Evolutionary conservation across 2,113 vertebrate species (phyloP).

Genomic region (Origma solitaria): DNA sequence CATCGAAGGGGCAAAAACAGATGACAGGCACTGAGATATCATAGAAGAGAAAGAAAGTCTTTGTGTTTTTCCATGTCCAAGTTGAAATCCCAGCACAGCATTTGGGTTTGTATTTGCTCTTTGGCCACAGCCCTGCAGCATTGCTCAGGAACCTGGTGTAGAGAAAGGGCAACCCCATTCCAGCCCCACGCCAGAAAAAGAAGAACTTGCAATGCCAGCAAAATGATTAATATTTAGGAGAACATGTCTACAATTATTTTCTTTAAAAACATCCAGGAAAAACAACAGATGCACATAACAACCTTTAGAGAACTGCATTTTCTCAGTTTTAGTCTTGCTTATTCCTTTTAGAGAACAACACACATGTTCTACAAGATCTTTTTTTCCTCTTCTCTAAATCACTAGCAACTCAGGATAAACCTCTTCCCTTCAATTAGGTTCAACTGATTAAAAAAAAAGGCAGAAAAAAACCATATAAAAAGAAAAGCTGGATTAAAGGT

Average conservation of each 20-base stretch:
- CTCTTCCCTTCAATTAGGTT: not conserved
- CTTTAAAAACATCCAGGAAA: not conserved
- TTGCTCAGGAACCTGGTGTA: not conserved
- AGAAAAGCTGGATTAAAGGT: not conserved
- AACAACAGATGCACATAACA: not conserved
- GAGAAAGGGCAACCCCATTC: not conserved
- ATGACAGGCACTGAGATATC: not conserved
- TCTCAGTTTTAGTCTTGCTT: not conserved
- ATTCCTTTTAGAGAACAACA: not conserved
- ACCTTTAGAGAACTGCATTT: not conserved
- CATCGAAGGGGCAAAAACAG: not conserved
- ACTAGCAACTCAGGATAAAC: not conserved
- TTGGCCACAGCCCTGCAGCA: not conserved
- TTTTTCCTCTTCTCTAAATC: not conserved
- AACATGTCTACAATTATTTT: not conserved
- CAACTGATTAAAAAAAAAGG: not conserved
- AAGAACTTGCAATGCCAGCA: not conserved
- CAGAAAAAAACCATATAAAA: too few species aligned
- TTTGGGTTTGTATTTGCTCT: not conserved
- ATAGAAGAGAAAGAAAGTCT: not conserved
- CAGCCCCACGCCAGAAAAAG: not conserved
- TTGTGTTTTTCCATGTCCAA: not conserved
- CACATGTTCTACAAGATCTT: not conserved
- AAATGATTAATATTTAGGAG: not conserved
- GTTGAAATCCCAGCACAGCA: not conserved